phyloP scores from a whole-genome alignment of 2,888 invertebrate genomes.

The Diplolepis rosae region DNA sequence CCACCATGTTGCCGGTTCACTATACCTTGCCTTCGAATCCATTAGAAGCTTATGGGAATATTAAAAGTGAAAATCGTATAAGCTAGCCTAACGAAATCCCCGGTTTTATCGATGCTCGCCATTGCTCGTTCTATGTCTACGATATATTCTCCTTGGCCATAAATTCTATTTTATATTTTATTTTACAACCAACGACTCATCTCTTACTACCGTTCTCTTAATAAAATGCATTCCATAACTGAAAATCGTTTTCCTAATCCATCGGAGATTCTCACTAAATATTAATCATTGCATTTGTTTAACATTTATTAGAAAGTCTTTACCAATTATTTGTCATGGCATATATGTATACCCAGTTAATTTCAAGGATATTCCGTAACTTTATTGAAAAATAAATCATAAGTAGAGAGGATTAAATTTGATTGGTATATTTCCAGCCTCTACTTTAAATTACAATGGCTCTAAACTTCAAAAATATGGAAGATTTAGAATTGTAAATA shows the following conservation, averaged over 20 bases:
- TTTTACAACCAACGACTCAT: slow-evolving; percentile 10
- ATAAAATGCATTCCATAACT: slow-evolving; percentile 24
- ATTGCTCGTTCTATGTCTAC: slow-evolving; percentile 17
- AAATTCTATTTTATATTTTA: slow-evolving; percentile 27
- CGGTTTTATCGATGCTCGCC: slow-evolving; percentile 29
- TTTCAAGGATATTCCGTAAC: too few relatives aligned
- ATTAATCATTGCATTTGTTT: too few relatives aligned
- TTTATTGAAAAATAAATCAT: too few relatives aligned
- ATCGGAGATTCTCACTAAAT: too few relatives aligned
- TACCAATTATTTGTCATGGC: too few relatives aligned
- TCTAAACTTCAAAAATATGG: too few relatives aligned
- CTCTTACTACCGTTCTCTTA: slow-evolving; percentile 19
- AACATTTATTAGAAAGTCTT: too few relatives aligned
- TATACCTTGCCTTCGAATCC: slow-evolving; percentile 18
- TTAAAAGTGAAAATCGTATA: slow-evolving; percentile 31
- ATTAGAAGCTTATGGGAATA: slow-evolving; percentile 29
- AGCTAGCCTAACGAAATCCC: slow-evolving; percentile 28
- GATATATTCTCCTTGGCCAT: slow-evolving; percentile 21
- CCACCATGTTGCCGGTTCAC: slow-evolving; percentile 28
- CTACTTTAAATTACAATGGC: too few relatives aligned
- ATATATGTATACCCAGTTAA: too few relatives aligned
- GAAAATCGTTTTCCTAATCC: slow-evolving; percentile 4
- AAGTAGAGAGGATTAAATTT: too few relatives aligned
- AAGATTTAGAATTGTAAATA: too few relatives aligned
- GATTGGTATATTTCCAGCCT: too few relatives aligned